Evolutionary conservation across 92 coral and sea anemone genomes (phyloP).

Genomic region (Virgularia gustaviana): DNA sequence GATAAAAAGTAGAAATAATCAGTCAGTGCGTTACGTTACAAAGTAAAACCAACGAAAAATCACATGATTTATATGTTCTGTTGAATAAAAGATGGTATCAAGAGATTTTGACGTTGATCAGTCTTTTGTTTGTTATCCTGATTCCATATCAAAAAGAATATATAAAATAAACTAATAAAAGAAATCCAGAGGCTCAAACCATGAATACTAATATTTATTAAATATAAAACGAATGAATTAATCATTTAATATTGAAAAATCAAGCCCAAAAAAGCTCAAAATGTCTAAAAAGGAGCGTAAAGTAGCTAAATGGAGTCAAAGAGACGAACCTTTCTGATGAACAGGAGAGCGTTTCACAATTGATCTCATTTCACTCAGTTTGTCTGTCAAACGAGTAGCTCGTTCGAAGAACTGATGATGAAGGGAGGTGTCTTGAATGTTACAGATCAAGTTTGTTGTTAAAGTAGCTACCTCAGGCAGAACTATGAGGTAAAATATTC

Average conservation of each 20-base stretch:
- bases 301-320: not conserved
- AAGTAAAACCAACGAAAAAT: not conserved
- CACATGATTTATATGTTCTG: too few species aligned
- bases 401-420: slow-evolving; percentile 61
- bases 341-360: slow-evolving; percentile 70
- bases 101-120: too few species aligned
- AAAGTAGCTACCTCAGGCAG: slow-evolving; percentile 62
- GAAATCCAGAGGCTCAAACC: too few species aligned
- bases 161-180: too few species aligned
- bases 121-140: too few species aligned
- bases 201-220: too few species aligned
- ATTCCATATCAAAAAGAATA: too few species aligned
- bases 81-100: too few species aligned
- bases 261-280: not conserved
- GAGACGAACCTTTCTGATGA: slow-evolving; percentile 44
- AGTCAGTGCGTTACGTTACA: not conserved
- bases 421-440: slow-evolving; percentile 51
- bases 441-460: slow-evolving; percentile 60
- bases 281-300: too few species aligned
- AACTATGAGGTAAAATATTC: slow-evolving; percentile 33
- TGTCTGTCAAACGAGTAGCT: slow-evolving; percentile 54
- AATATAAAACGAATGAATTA: too few species aligned
- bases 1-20: not conserved
- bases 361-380: slow-evolving; percentile 64
- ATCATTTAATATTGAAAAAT: not conserved